Evolutionary conservation across 2,888 invertebrate genomes (phyloP).

Genomic region (Pseudeuparius sepicola): DNA sequence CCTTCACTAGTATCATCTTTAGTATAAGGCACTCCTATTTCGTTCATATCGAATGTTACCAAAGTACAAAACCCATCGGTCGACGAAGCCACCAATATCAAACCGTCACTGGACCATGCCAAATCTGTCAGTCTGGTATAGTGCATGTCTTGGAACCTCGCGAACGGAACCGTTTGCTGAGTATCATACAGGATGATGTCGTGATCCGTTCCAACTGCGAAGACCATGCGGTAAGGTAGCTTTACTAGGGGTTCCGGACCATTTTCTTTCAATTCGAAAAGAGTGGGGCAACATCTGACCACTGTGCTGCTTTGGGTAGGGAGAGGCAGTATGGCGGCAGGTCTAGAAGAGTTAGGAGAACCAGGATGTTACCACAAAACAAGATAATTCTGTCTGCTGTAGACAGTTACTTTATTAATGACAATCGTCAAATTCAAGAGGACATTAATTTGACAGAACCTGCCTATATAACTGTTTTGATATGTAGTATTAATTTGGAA

Average conservation of each 20-base stretch:
- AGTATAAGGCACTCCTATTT: conserved; percentile 55
- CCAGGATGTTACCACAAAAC: too few species aligned
- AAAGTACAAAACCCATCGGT: conserved; percentile 86
- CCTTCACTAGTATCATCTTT: conserved; percentile 37
- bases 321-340: conserved; percentile 68
- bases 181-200: conserved; percentile 82
- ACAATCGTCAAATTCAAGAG: too few species aligned
- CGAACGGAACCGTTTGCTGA: conserved; percentile 72
- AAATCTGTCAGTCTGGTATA: conserved; percentile 82
- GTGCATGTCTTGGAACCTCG: conserved; percentile 69
- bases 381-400: too few species aligned
- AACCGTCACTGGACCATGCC: conserved; percentile 79
- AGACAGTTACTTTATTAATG: too few species aligned
- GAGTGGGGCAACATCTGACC: conserved; percentile 68
- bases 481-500: too few species aligned
- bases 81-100: conserved; percentile 66
- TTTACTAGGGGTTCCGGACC: conserved; percentile 47
- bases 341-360: conserved; percentile 47
- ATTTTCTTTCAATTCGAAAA: conserved; percentile 51
- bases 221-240: conserved; percentile 71
- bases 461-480: too few species aligned
- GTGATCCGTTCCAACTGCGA: conserved; percentile 84
- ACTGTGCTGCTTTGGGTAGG: conserved; percentile 74
- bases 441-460: too few species aligned
- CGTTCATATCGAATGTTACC: conserved; percentile 62